These are phyloP conservation scores for Antedon bifida DNA, from an alignment of 35 echinoderm and acorn worm genomes.

Conservation along the genomic window DNA sequence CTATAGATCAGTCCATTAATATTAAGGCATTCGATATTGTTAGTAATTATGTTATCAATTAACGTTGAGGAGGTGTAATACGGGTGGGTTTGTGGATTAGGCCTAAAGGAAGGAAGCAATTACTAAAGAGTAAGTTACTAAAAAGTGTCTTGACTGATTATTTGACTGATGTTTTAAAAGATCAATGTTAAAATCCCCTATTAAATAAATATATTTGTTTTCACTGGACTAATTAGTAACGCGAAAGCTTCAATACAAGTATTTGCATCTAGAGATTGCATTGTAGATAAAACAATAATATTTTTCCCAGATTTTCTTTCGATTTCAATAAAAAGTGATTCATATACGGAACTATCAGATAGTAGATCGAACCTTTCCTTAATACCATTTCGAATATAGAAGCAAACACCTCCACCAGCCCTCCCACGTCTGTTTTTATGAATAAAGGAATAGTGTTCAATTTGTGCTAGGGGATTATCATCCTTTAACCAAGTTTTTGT, in stretches of 20 bases:
- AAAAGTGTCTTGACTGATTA: background rate
- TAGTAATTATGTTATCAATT: background rate
- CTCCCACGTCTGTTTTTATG: background rate
- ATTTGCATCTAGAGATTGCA: no score
- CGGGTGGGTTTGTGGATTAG: background rate
- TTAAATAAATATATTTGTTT: conserved; percentile 1
- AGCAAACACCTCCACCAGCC: background rate
- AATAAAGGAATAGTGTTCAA: background rate
- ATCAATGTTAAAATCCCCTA: background rate
- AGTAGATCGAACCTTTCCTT: background rate
- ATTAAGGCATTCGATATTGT: background rate
- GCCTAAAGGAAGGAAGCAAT: background rate
- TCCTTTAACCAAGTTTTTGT: background rate
- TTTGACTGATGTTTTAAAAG: background rate
- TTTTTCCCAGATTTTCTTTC: background rate
- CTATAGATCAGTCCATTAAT: background rate
- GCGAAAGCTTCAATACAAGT: background rate
- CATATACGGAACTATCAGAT: background rate
- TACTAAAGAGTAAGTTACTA: background rate
- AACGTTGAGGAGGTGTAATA: no score
- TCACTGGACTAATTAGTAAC: background rate
- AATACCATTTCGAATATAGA: background rate
- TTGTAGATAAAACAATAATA: conserved; percentile 5
- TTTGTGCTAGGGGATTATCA: background rate
- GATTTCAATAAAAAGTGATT: conserved; percentile 4